A percentile compares a stretch with the other conserved stretches of the same genome.
These are phyloP conservation scores for Cryptomyrus ogoouensis DNA, from an alignment of 2,113 vertebrate species.

Conservation along the genomic window DNA sequence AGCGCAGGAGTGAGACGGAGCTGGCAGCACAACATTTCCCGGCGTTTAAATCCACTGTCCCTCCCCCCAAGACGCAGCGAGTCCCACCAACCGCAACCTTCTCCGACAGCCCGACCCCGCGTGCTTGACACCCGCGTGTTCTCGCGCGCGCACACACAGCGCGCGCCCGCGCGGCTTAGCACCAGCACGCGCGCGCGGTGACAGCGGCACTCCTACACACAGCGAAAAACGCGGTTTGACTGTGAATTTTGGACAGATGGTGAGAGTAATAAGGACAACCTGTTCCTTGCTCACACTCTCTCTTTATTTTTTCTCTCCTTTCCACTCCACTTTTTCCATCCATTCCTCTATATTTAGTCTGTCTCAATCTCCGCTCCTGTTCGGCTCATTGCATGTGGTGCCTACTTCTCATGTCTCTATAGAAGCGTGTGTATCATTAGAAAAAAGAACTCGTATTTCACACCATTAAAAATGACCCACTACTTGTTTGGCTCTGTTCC, in stretches of 20 bases:
- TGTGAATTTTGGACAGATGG: conserved; percentile 30
- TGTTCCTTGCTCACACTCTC: conserved; percentile 12
- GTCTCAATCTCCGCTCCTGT: background rate
- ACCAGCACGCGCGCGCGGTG: background rate
- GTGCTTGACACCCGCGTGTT: background rate
- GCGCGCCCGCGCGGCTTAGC: background rate
- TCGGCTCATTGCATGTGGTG: background rate
- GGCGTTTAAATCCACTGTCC: background rate
- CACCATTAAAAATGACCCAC: background rate
- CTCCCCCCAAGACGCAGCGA: background rate
- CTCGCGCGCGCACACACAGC: background rate
- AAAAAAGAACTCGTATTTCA: background rate
- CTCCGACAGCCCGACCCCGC: background rate
- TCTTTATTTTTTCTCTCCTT: conserved; percentile 11
- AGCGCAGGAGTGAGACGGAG: background rate
- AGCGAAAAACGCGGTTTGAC: background rate
- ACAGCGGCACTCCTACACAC: conserved; percentile 4
- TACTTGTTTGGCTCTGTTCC: background rate
- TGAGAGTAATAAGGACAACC: conserved; percentile 24
- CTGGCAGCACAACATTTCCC: background rate
- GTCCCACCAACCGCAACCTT: background rate
- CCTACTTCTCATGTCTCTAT: background rate
- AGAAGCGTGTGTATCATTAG: background rate
- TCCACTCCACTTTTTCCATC: background rate
- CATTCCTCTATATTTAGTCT: background rate